Base-by-base conservation (phyloP, 2,797 vertebrate genomes). In the Hyperoplus lanceolatus region DNA sequence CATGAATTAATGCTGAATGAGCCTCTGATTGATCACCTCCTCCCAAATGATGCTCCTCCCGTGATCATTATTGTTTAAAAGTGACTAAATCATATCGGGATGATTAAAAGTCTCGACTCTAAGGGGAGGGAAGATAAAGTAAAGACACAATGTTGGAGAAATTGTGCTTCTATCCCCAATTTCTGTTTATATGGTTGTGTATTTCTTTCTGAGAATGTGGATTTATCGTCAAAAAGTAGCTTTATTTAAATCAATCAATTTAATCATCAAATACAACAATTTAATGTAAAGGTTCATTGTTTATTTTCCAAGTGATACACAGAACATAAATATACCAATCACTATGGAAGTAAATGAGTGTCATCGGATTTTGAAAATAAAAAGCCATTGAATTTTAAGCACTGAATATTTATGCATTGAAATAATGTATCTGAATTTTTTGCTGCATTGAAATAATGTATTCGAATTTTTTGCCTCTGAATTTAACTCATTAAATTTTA, bases 1-100 rank as follows among this genome's bases (percentile, higher is more conserved):
- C 96, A 96, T 96, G 95, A 96, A 96, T 96, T 96, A 96, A 96
- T 95, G 93, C 94, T 90, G 93, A 95, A 96, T 95, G 94, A 95
- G 95, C 83, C 85, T 84, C 93, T 95, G 96, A 96, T 95, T 92
- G 94, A 96, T 96, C 88, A 91, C 94, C 91, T 86, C 86, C 80
- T 89, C 84, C 90, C 92, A 95, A 96, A 96, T 94, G 95, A 95
- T 77, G 87, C 86, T 79, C 82, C 92, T 86, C 91, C 89, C 75
- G 68, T 90, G 94, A 94, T 94, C 94, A 95, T 96, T 95, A 95
- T 94, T 94, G 92, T 94, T 93, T 94, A 94, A 94, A 95, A 93
- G 93, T 94, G 94, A 95, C 93, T 94, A 91, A 94, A 94, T 95
- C 95, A 96, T 96, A 96, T 95, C 92, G 54, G 92, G 89, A 93